Evolutionary conservation across 2,113 vertebrate species (phyloP).

Genomic region (Synchiropus splendidus): DNA sequence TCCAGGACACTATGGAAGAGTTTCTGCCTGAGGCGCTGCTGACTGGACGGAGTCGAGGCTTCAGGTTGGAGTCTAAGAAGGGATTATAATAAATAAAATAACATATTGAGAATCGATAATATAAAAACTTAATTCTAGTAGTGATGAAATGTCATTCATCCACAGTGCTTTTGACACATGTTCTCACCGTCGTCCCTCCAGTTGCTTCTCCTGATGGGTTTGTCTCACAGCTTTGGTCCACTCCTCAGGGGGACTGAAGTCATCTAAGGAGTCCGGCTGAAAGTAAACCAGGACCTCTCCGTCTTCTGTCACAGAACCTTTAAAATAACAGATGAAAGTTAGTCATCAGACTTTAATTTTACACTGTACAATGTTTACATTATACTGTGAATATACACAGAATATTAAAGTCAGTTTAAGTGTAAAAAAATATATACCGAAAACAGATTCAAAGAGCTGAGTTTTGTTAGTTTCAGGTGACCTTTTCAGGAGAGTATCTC

Average conservation of each 20-base stretch:
- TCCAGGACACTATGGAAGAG: slow-evolving; percentile 42
- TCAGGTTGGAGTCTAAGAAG: slow-evolving; percentile 11
- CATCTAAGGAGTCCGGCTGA: slow-evolving; percentile 65
- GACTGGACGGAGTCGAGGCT: background rate
- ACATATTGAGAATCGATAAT: too few species aligned
- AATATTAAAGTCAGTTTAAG: too few species aligned
- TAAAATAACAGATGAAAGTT: slow-evolving; percentile 6
- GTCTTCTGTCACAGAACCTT: slow-evolving; percentile 78
- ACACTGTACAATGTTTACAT: too few species aligned
- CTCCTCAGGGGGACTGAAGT: slow-evolving; percentile 66
- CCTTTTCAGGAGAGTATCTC: background rate
- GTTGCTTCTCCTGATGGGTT: slow-evolving; percentile 67
- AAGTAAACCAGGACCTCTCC: slow-evolving; percentile 84
- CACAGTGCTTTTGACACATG: background rate
- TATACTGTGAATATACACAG: too few species aligned
- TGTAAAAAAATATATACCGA: background rate
- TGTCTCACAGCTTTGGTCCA: slow-evolving; percentile 73
- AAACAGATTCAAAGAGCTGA: background rate
- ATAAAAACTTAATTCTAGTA: too few species aligned
- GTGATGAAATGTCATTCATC: too few species aligned
- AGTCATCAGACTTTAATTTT: background rate
- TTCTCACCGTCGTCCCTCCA: slow-evolving; percentile 41
- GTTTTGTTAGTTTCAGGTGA: too few species aligned
- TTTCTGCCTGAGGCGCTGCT: slow-evolving; percentile 31
- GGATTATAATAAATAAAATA: too few species aligned